Base-by-base conservation (phyloP, 2,888 invertebrate genomes). In the Acrocera orbiculus region DNA sequence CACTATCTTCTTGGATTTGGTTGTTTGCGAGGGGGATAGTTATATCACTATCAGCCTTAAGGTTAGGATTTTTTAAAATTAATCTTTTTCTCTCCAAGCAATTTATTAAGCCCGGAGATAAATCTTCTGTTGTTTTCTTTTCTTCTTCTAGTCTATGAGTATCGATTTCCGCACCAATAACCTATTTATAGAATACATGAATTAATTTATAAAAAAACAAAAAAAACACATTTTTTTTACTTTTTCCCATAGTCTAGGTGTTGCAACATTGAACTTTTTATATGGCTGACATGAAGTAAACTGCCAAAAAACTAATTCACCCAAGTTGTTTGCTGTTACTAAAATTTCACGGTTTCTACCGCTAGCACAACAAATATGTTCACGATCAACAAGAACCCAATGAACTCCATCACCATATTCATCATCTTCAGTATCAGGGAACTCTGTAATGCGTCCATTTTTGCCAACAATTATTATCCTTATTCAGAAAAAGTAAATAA, bases 231-330 rank as follows among this genome's bases (percentile, higher is more conserved):
- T 13, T 28, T 6, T 5, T 6, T 26, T 31, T 34, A 50, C 49
- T 43, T 56, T 54, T 20, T 56, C 48, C 32, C 59, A 62, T 22
- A 47, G 40, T 8, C 39, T 50, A n/a, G 64, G 61, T 38, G 58
- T 48, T 35, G 51, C 47, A 1, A 63, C 60, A 42, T 47, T 47
- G 34, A 51, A 51, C 22, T 47, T 62, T 51, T 68, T 62, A 52
- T 75, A 78, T 0, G 79, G 73, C 51, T 81, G 77, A 0, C 81
- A 81, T 1, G 82, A 83, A 58, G 83, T 81, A 35, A 83, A 60
- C 43, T 75, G 71, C 85, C 86, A 86, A 42, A 87, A 65, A 16
- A 85, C 63, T 30, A 87, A 63, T 54, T 82, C 80, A 0, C 86
- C 86, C 45, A 73, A 76, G 54, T 79, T 79, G 9, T 76, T 74